These are phyloP conservation scores for Noctua fimbriata DNA, from an alignment of 2,888 invertebrate genomes.

Conservation along the genomic window DNA sequence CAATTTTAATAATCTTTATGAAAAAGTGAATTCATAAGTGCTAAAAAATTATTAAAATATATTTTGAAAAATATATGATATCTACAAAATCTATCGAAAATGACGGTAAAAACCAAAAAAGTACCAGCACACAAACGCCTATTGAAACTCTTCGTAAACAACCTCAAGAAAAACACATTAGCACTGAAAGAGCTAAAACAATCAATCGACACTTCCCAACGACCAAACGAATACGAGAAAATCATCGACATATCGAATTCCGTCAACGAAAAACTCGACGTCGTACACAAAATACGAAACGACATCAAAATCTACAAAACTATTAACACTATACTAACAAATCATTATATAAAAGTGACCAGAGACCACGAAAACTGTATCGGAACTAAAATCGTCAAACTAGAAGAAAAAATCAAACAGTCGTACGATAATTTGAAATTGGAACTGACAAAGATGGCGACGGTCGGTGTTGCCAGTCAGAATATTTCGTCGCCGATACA, in stretches of 20 bases:
- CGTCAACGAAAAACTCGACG: slow-evolving; percentile 86
- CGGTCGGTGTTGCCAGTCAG: slow-evolving; percentile 75
- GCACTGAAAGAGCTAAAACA: slow-evolving; percentile 83
- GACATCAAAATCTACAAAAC: slow-evolving; percentile 88
- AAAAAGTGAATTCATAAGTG: slow-evolving; percentile 12
- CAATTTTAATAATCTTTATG: not conserved
- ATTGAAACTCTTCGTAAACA: slow-evolving; percentile 78
- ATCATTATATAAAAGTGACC: slow-evolving; percentile 86
- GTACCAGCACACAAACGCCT: slow-evolving; percentile 75
- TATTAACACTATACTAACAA: slow-evolving; percentile 86
- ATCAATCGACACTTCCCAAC: slow-evolving; percentile 77
- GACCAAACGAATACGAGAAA: slow-evolving; percentile 76
- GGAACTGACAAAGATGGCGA: slow-evolving; percentile 78
- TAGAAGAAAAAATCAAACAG: slow-evolving; percentile 81
- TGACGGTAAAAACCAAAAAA: slow-evolving; percentile 75
- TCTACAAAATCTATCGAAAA: slow-evolving; percentile 59
- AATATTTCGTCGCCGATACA: slow-evolving; percentile 78
- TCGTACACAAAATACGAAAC: slow-evolving; percentile 84
- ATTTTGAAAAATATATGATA: not conserved
- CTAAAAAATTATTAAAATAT: not conserved
- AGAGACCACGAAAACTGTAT: slow-evolving; percentile 83
- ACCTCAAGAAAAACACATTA: slow-evolving; percentile 82
- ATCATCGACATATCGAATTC: slow-evolving; percentile 81
- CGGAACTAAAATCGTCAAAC: slow-evolving; percentile 80
- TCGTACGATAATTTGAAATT: slow-evolving; percentile 82